Base-by-base conservation (phyloP, 2,888 invertebrate species). In the Parthenolecanium corni region DNA sequence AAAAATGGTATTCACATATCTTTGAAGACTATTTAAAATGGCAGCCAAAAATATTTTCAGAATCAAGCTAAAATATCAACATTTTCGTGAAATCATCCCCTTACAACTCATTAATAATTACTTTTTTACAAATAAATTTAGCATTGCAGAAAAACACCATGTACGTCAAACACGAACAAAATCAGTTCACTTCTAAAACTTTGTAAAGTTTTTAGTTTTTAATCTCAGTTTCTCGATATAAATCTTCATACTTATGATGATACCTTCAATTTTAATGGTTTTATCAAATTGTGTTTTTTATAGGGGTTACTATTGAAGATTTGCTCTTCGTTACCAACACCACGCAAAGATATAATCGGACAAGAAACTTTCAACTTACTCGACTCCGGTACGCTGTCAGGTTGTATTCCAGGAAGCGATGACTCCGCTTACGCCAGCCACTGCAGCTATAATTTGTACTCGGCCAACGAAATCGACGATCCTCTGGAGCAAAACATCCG, bases 241-340 rank as follows among this genome's bases (percentile, higher is more conserved):
- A 46, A 14, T 16, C 6, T 2, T 38, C 16, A 36, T 38, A 38
- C 38, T 14, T 11, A 38, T 38, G 38, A 11, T 6, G 38, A 38
- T 38, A 11, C 18, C 1, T 18, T 2, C 46, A 1, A n/a, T 11
- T 9, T 4, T 11, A 4, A 11, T 44, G 24, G 6, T 56, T 16
- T 3, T 38, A 11, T 12, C 24, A 9, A 1, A 5, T 12, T 44
- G 16, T 46, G n/a, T n/a, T 24, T 18, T 12, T 46, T 38, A 18
- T n/a, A 58, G 58, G 49, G 25, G 14, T n/a, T 58, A 16, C 9
- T 58, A 21, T 11, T 58, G n/a, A 58, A 58, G 24, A 12, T 49
- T 31, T 58, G 36, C 9, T 46, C 58, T 0, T 18, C 20, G 21
- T 24, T 58, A 20, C 9, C 31, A 1, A 24, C 36, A 6, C 47